A percentile compares a stretch with the other conserved stretches of the same genome.
Conservation (phyloP, 2,888 invertebrate species). For the Netelia inedita region DNA sequence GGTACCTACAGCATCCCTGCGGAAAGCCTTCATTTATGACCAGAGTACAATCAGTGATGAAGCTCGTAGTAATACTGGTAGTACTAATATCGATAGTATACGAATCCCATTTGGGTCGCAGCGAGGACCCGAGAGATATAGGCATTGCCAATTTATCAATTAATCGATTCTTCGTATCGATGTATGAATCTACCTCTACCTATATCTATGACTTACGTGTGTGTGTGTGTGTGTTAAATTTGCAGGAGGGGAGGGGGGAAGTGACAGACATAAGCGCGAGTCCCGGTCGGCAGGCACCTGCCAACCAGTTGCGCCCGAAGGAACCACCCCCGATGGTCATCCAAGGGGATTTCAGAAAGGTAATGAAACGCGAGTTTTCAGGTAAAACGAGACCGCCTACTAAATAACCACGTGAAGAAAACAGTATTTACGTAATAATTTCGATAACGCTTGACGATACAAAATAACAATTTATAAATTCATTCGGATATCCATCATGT, state of each 20-base stretch:
- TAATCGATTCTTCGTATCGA: conserved; percentile 8
- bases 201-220: not conserved
- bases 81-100: conserved; percentile 47
- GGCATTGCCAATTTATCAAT: conserved; percentile 29
- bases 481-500: too few species aligned
- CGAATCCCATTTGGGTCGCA: conserved; percentile 35
- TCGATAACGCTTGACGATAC: not conserved
- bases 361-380: conserved; percentile 78
- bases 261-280: conserved; percentile 96
- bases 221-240: conserved; percentile 63
- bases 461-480: not conserved
- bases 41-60: not conserved
- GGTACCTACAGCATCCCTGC: conserved; percentile 1
- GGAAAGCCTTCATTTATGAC: conserved; percentile 34
- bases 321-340: conserved; percentile 92
- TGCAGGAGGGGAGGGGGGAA: conserved; percentile 95
- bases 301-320: conserved; percentile 87
- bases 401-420: conserved; percentile 6
- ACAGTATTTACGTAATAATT: not conserved
- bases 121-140: not conserved
- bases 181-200: not conserved
- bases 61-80: conserved; percentile 28
- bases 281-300: conserved; percentile 91
- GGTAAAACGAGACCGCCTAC: conserved; percentile 46
- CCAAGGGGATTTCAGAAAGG: conserved; percentile 97